phyloP scores from a whole-genome alignment of 2,888 invertebrate genomes.

The Drosophila ezoana region DNA sequence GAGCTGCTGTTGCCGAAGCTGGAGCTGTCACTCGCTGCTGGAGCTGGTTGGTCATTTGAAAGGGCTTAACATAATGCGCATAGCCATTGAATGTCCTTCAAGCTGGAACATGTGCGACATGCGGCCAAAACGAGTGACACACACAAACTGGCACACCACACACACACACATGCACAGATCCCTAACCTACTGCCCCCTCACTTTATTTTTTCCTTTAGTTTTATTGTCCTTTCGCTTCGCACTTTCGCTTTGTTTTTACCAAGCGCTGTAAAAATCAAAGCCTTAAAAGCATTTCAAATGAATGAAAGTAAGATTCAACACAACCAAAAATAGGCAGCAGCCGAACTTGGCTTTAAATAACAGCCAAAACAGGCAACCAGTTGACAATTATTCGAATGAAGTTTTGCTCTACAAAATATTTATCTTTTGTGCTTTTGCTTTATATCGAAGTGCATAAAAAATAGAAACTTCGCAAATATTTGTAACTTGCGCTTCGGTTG shows the following conservation, averaged over 20 bases:
- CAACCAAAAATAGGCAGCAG: not conserved
- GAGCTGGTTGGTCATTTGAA: constrained; percentile 72
- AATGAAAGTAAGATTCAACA: constrained; percentile 47
- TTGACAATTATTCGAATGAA: no score
- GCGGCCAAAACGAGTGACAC: constrained; percentile 43
- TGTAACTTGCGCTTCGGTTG: not conserved
- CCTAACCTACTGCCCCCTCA: constrained; percentile 2
- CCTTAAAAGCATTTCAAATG: constrained; percentile 58
- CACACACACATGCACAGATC: constrained; percentile 20
- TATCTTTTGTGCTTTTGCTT: no score
- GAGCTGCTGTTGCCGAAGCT: constrained; percentile 21
- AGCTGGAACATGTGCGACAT: constrained; percentile 63
- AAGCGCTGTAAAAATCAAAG: constrained; percentile 57
- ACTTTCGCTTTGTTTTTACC: constrained; percentile 46
- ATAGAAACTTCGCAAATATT: constrained; percentile 7
- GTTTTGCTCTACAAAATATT: no score
- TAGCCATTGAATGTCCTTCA: constrained; percentile 69
- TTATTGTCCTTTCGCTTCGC: constrained; percentile 37
- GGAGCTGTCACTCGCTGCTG: constrained; percentile 50
- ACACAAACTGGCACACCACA: constrained; percentile 42
- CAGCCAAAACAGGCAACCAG: no score
- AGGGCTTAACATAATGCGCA: constrained; percentile 75
- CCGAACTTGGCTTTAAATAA: constrained; percentile 17
- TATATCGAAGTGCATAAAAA: not conserved
- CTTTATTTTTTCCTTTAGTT: constrained; percentile 16